A percentile compares a stretch with the other conserved stretches of the same genome.
Evolutionary conservation across 2,797 vertebrate genomes (phyloP).

Genomic region (Propithecus deckenii): DNA sequence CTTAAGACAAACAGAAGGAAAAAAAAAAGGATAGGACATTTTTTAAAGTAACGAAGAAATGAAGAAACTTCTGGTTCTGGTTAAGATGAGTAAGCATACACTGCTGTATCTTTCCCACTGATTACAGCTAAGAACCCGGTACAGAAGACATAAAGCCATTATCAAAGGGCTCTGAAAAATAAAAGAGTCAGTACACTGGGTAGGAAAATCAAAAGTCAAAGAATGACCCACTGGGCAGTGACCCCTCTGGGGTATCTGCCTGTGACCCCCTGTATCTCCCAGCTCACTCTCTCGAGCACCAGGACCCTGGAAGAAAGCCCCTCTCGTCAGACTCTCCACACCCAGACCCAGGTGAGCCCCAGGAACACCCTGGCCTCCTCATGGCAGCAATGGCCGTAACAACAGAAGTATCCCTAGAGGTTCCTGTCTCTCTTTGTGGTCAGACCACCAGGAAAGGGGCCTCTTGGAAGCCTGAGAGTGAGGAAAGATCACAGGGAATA

Average conservation of each 20-base stretch:
- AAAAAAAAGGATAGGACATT: neutral
- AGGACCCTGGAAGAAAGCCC: neutral
- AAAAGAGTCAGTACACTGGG: neutral
- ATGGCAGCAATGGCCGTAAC: neutral
- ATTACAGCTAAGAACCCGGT: neutral
- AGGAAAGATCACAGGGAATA: neutral
- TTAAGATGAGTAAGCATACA: neutral
- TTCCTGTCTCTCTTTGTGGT: neutral
- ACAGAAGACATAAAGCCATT: neutral
- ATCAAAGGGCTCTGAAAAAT: neutral
- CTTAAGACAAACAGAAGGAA: neutral
- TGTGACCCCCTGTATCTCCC: neutral
- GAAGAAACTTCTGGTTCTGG: neutral
- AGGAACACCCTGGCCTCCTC: neutral
- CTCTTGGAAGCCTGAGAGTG: neutral
- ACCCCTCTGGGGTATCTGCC: too few relatives aligned
- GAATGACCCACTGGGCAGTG: neutral
- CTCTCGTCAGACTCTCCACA: neutral
- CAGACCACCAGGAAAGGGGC: neutral
- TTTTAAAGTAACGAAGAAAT: neutral
- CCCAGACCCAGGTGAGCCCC: neutral
- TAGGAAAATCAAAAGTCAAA: neutral
- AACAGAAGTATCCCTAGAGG: neutral
- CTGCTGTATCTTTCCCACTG: neutral
- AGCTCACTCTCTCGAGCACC: neutral